Evolutionary conservation across 2,888 invertebrate genomes (phyloP).

Genomic region (Tipula vernalis): DNA sequence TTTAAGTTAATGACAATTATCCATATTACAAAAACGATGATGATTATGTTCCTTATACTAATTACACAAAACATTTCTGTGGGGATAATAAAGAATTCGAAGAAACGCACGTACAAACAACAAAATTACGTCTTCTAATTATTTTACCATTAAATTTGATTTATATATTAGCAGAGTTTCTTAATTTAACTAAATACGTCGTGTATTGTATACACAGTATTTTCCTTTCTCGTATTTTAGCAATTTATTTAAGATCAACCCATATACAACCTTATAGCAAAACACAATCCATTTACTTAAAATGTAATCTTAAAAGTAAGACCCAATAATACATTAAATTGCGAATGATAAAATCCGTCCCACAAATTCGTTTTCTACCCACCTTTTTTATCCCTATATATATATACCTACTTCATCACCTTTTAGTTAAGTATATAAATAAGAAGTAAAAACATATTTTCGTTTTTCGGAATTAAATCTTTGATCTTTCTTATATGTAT

Average conservation of each 20-base stretch:
- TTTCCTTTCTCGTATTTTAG: background rate
- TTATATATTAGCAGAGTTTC: background rate
- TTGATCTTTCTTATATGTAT: background rate
- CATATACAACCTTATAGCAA: background rate
- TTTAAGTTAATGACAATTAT: background rate
- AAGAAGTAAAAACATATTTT: background rate
- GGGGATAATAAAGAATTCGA: background rate
- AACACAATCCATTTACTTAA: background rate
- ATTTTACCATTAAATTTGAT: background rate
- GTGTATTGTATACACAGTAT: background rate
- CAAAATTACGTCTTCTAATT: background rate
- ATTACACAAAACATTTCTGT: background rate
- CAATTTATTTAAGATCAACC: background rate
- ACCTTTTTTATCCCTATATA: background rate
- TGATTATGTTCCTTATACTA: background rate
- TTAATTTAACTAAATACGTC: background rate
- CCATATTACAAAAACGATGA: background rate
- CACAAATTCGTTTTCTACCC: background rate
- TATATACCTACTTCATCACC: background rate
- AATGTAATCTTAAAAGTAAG: background rate
- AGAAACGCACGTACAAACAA: background rate
- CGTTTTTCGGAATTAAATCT: background rate
- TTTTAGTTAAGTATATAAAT: background rate
- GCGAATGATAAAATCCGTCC: background rate
- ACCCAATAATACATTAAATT: background rate